Percentiles rank a stretch among this genome's conserved stretches.
Evolutionary conservation across 2,888 invertebrate species (phyloP).

Genomic region (Camponotus fellah): DNA sequence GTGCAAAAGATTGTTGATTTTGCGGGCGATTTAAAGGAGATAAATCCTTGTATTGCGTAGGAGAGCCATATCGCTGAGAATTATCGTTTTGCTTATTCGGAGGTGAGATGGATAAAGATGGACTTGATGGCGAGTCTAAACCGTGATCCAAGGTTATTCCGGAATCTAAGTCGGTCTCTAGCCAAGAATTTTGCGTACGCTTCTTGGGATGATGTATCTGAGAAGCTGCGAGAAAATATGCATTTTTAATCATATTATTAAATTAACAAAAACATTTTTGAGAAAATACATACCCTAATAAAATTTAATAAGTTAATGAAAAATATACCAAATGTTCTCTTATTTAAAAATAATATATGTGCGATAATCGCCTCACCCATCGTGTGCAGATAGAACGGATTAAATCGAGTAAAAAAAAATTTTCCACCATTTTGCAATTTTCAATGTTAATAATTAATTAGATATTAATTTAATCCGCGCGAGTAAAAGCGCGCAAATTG

Average conservation of each 20-base stretch:
- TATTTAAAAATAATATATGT: background rate
- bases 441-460: too few species aligned
- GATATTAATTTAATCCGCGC: too few species aligned
- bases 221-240: conserved; percentile 67
- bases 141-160: conserved; percentile 92
- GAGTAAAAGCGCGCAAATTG: too few species aligned
- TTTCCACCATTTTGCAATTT: too few species aligned
- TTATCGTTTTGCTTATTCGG: conserved; percentile 75
- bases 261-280: background rate
- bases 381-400: too few species aligned
- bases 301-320: conserved; percentile 22
- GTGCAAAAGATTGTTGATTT: conserved; percentile 65
- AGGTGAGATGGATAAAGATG: conserved; percentile 76
- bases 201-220: conserved; percentile 86
- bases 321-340: background rate
- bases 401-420: too few species aligned
- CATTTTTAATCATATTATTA: background rate
- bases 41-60: conserved; percentile 74
- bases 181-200: conserved; percentile 91
- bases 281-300: background rate
- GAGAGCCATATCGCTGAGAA: conserved; percentile 65
- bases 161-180: conserved; percentile 96
- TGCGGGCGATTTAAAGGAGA: conserved; percentile 72
- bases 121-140: conserved; percentile 85
- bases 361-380: too few species aligned